phyloP scores from a whole-genome alignment of 2,797 vertebrate species.

The Oceanodroma leucorhoa region DNA sequence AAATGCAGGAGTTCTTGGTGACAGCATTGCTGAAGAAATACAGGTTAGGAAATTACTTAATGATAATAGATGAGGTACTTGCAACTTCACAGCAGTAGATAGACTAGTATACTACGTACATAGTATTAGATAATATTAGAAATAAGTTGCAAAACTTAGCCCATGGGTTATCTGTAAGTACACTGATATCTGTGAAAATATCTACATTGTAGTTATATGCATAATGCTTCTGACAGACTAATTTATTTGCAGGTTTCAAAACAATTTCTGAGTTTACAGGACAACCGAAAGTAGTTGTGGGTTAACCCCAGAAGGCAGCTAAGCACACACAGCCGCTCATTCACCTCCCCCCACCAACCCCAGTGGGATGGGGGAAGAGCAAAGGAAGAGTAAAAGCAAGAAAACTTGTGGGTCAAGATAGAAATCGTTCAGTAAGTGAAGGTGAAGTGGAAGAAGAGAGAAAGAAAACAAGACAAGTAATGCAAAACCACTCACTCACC shows the following conservation, averaged over 20 bases:
- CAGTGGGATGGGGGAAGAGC: background rate
- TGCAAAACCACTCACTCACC: background rate
- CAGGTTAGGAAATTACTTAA: background rate
- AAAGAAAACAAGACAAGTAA: background rate
- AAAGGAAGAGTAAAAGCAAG: background rate
- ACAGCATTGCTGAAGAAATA: background rate
- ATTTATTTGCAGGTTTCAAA: background rate
- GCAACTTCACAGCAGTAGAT: background rate
- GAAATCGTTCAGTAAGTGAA: background rate
- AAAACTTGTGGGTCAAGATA: background rate
- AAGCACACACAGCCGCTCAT: background rate
- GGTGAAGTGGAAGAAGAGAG: background rate
- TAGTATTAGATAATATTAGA: background rate
- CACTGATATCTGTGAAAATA: background rate
- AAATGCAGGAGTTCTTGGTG: background rate
- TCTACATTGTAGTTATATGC: background rate
- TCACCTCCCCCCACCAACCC: background rate
- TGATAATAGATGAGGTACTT: background rate
- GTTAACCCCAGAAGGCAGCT: background rate
- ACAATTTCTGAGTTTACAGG: background rate
- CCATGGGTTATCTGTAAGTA: background rate
- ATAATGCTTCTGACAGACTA: background rate
- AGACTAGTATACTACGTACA: background rate
- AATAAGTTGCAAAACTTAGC: background rate
- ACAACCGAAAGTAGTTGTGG: background rate